These are phyloP conservation scores for Boleophthalmus pectinirostris DNA, from an alignment of 2,113 vertebrate species.

Conservation along the genomic window DNA sequence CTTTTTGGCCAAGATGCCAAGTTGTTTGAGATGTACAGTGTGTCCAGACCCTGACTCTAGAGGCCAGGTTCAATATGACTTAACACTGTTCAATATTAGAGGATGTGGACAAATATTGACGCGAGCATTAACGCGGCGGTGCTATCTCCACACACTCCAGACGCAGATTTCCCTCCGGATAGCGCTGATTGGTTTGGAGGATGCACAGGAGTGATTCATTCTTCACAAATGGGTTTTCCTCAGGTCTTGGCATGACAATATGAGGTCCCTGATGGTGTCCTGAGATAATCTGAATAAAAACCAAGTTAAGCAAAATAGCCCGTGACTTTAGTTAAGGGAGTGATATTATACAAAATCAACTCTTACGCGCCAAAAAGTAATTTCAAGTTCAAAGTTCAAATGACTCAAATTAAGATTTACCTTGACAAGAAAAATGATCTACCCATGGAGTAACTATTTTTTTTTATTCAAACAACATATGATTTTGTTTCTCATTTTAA, in stretches of 20 bases:
- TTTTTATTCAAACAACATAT: too few relatives aligned
- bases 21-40: background rate
- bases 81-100: background rate
- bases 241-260: background rate
- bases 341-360: too few relatives aligned
- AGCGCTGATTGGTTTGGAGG: background rate
- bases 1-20: background rate
- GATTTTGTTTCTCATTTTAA: too few relatives aligned
- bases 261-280: background rate
- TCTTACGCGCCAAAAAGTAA: too few relatives aligned
- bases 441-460: too few relatives aligned
- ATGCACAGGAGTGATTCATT: background rate
- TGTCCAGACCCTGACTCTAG: background rate
- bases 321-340: too few relatives aligned
- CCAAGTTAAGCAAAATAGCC: too few relatives aligned
- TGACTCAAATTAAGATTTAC: too few relatives aligned
- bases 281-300: too few relatives aligned
- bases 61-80: background rate
- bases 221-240: background rate
- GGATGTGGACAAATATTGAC: background rate
- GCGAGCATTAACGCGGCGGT: background rate
- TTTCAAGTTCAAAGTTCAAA: too few relatives aligned
- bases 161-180: background rate
- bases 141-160: background rate
- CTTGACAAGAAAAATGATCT: too few relatives aligned